A percentile compares a stretch with the other conserved stretches of the same genome.
These are phyloP conservation scores for Plectrocnemia conspersa DNA, from an alignment of 1,140 invertebrate species.

Conservation along the genomic window DNA sequence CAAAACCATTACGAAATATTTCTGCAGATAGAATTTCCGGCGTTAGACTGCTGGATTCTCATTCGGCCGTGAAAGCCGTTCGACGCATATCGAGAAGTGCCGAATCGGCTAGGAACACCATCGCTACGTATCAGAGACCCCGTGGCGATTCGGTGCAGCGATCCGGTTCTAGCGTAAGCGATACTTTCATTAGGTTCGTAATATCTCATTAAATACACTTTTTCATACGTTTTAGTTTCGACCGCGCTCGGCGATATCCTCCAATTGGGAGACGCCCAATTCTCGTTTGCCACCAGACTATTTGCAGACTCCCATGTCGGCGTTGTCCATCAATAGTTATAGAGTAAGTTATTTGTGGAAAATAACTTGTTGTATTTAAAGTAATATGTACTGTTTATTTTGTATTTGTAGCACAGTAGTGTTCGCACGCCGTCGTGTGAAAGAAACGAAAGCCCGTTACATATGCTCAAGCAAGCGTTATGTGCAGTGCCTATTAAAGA, in stretches of 20 bases:
- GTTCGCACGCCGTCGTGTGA: constrained; percentile 28
- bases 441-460: neutral
- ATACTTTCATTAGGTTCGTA: too few relatives aligned
- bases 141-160: constrained; percentile 16
- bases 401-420: constrained; percentile 6
- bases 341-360: too few relatives aligned
- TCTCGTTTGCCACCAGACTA: constrained; percentile 6
- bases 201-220: too few relatives aligned
- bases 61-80: neutral
- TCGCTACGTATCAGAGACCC: constrained; percentile 1
- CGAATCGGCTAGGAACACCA: constrained; percentile 18
- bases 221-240: constrained; percentile 14
- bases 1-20: too few relatives aligned
- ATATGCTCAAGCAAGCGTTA: constrained; percentile 16
- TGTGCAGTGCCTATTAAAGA: constrained; percentile 23
- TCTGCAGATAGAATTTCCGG: constrained; percentile 32
- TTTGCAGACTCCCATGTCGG: constrained; percentile 23
- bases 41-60: constrained; percentile 19
- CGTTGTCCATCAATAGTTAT: constrained; percentile 18
- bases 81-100: constrained; percentile 14
- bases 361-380: too few relatives aligned
- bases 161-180: neutral
- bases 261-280: constrained; percentile 11
- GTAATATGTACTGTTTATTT: neutral
- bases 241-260: neutral